Conservation (phyloP, 35 echinoderm and acorn worm species). For the Nesometra sesokonis region DNA sequence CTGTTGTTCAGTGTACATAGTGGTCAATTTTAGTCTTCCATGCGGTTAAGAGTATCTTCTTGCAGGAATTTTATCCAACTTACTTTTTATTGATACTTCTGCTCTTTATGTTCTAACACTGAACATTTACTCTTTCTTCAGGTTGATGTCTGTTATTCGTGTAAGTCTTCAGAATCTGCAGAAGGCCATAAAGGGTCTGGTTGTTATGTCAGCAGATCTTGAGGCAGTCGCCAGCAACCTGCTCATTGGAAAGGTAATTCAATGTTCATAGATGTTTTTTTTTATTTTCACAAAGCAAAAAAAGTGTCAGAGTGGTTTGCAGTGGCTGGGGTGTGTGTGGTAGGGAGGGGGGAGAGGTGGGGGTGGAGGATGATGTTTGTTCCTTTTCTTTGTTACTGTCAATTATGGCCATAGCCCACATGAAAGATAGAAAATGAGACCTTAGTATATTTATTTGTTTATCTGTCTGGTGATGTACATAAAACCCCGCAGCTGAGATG, state of each 20-base stretch:
- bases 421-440: no score
- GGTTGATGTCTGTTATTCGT: constrained; percentile 64
- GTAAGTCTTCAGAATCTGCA: constrained; percentile 80
- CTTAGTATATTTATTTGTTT: no score
- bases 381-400: not conserved
- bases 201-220: constrained; percentile 92
- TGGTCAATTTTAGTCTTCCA: no score
- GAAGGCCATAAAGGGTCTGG: constrained; percentile 98
- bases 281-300: not conserved
- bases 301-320: not conserved
- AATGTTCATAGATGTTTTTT: not conserved
- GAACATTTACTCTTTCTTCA: not conserved
- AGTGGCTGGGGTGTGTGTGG: not conserved
- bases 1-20: no score
- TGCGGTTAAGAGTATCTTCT: no score
- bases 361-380: not conserved
- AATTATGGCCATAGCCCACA: no score
- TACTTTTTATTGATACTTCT: no score
- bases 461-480: no score
- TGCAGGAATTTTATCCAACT: no score
- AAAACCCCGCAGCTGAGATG: no score
- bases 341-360: no score
- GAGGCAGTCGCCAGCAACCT: constrained; percentile 83
- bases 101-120: no score
- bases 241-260: constrained; percentile 82